phyloP scores from a whole-genome alignment of 1,140 invertebrate species.

The Drosophila grimshawi region DNA sequence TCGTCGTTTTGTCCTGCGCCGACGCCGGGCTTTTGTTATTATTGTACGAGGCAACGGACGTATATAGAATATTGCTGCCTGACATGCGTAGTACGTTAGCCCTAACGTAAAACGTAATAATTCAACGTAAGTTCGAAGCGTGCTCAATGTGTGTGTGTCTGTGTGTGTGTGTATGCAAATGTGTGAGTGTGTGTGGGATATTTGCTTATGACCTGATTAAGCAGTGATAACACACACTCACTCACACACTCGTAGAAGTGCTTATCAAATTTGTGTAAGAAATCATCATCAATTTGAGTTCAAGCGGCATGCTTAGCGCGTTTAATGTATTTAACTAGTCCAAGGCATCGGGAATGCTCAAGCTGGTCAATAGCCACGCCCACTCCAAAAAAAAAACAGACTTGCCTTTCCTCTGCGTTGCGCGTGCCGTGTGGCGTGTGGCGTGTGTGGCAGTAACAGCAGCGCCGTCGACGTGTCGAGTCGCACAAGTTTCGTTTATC shows the following conservation, averaged over 20 bases:
- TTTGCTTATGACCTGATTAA: constrained; percentile 27
- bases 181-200: neutral
- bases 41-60: constrained; percentile 2
- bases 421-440: constrained; percentile 30
- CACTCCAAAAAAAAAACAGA: neutral
- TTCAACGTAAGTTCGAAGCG: constrained; percentile 10
- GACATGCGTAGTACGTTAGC: constrained; percentile 46
- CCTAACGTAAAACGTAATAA: constrained; percentile 31
- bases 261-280: neutral
- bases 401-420: neutral
- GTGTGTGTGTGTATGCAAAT: constrained; percentile 7
- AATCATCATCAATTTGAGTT: constrained; percentile 31
- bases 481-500: constrained; percentile 72
- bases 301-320: constrained; percentile 11
- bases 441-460: constrained; percentile 73
- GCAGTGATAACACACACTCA: constrained; percentile 23
- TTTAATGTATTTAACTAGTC: constrained; percentile 9
- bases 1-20: constrained; percentile 36
- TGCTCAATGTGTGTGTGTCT: neutral
- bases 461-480: constrained; percentile 77
- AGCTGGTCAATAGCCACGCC: neutral
- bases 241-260: neutral
- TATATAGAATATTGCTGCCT: constrained; percentile 1
- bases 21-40: constrained; percentile 43
- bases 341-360: neutral